Conservation (phyloP, 2,888 invertebrate species). For the Agrotis segetum region DNA sequence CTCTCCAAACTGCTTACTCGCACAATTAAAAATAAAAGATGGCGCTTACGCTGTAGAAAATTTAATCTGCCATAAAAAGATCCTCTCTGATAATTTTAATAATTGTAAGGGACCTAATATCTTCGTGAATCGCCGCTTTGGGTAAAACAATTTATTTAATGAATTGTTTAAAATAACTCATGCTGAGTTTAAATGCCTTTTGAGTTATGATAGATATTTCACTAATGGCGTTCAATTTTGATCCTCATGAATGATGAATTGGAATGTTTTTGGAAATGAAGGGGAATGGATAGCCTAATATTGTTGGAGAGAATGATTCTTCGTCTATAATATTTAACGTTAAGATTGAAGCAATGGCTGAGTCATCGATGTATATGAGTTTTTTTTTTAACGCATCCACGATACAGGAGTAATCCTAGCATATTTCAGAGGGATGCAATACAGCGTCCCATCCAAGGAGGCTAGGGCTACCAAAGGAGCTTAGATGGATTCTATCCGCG, state of each 20-base stretch:
- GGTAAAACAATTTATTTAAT: slow-evolving; percentile 59
- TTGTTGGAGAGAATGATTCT: not conserved
- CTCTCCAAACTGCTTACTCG: slow-evolving; percentile 25
- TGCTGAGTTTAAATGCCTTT: slow-evolving; percentile 1
- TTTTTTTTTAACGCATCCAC: too few relatives aligned
- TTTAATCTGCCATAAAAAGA: slow-evolving; percentile 60
- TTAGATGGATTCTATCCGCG: too few relatives aligned
- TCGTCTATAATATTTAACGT: too few relatives aligned
- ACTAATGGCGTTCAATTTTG: slow-evolving; percentile 35
- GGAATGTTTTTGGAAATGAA: slow-evolving; percentile 18
- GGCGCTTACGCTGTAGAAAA: slow-evolving; percentile 53
- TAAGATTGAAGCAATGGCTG: too few relatives aligned
- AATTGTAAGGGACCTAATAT: slow-evolving; percentile 65
- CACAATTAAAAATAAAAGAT: slow-evolving; percentile 58
- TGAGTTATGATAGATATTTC: slow-evolving; percentile 34
- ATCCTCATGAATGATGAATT: slow-evolving; percentile 36
- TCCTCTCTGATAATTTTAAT: slow-evolving; percentile 64
- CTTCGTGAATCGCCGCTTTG: slow-evolving; percentile 55
- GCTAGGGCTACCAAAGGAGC: too few relatives aligned
- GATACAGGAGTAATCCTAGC: too few relatives aligned
- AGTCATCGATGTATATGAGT: too few relatives aligned
- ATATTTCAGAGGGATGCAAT: too few relatives aligned
- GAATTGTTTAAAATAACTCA: slow-evolving; percentile 60
- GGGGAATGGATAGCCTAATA: not conserved
- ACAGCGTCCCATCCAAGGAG: too few relatives aligned